Conservation (phyloP, 2,888 invertebrate species). For the Drosophila sordidapex region DNA sequence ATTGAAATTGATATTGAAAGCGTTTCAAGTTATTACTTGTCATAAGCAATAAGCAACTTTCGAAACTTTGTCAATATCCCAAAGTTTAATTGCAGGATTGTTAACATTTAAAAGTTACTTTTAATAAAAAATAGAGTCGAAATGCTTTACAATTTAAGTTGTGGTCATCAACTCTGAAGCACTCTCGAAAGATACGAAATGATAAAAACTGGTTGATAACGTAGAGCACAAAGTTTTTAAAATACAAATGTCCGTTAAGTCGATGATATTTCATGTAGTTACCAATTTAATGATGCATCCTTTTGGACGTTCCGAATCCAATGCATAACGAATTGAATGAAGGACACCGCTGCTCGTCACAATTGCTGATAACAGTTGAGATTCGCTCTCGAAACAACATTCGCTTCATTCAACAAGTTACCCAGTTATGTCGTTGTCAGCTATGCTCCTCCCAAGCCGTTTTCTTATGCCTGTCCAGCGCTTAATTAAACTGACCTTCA, state of each 20-base stretch:
- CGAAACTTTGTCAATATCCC: background rate
- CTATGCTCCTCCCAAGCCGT: constrained; percentile 13
- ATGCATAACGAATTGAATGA: constrained; percentile 9
- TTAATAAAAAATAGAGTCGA: background rate
- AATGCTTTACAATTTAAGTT: background rate
- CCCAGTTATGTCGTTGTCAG: constrained; percentile 10
- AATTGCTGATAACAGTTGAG: constrained; percentile 25
- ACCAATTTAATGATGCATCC: background rate
- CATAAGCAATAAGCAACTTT: background rate
- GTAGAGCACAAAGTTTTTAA: no score
- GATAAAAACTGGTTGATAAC: no score
- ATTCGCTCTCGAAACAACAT: constrained; percentile 22
- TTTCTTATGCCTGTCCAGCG: constrained; percentile 5
- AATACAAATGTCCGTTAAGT: background rate
- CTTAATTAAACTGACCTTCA: constrained; percentile 54
- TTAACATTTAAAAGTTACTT: background rate
- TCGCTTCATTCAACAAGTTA: constrained; percentile 55
- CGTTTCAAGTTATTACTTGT: background rate
- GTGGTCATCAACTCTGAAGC: background rate
- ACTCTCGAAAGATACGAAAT: background rate
- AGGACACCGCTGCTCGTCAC: constrained; percentile 22
- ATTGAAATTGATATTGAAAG: background rate
- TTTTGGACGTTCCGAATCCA: background rate
- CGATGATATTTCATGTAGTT: background rate
- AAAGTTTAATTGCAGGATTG: background rate